These are phyloP conservation scores for Callocephalon fimbriatum DNA, from an alignment of 2,113 vertebrate genomes.

Conservation along the genomic window DNA sequence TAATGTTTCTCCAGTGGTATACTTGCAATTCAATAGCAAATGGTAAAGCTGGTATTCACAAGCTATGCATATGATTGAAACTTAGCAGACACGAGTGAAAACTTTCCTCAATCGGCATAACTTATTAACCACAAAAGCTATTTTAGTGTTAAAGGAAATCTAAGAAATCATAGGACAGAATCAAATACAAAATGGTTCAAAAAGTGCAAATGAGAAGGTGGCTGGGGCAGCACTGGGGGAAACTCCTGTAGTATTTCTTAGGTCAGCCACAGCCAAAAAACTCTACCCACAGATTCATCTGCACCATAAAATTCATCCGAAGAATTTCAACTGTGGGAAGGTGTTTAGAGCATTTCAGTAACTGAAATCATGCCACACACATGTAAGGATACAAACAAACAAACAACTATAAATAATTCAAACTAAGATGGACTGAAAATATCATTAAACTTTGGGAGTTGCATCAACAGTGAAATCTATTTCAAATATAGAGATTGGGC, in stretches of 20 bases:
- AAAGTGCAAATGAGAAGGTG: background rate
- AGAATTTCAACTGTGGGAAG: background rate
- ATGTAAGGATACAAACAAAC: background rate
- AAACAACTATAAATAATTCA: background rate
- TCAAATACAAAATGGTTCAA: background rate
- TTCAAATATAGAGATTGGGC: rapidly evolving
- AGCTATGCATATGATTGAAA: background rate
- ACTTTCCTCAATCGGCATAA: background rate
- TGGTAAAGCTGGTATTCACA: background rate
- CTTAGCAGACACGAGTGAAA: background rate
- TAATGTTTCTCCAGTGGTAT: background rate
- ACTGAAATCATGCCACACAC: background rate
- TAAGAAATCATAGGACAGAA: background rate
- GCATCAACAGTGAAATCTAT: background rate
- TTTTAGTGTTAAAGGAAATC: background rate
- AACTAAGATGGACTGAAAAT: background rate
- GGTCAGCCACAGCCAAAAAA: background rate
- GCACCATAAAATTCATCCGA: background rate
- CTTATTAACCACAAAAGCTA: background rate
- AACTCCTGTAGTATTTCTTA: background rate
- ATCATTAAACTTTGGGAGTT: background rate
- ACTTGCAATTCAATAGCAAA: background rate
- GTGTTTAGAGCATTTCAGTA: background rate
- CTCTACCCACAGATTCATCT: background rate
- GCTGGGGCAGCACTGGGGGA: rapidly evolving